Evolutionary conservation across 2,888 invertebrate species (phyloP), one percentile per base, ranked within the genome.

Genomic region (Dorcus parallelipipedus): DNA sequence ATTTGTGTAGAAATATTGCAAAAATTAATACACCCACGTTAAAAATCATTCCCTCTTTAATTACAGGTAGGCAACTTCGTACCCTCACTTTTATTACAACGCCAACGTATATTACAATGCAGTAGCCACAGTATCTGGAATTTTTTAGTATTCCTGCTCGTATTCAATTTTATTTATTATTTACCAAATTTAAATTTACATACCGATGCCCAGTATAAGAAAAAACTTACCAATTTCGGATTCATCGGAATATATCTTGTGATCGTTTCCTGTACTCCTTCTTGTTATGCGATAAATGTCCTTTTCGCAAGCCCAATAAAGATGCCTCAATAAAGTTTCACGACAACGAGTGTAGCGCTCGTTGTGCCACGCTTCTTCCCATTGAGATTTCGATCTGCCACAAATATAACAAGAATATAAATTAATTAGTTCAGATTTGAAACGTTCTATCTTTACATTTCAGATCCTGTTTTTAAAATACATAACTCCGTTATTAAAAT

Each of bases 261-360:
- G 33, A 10, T 49, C 38, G 14, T 54, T 7, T 38, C 7, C 65
- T 51, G 70, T 73, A 65, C 75, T 81, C 68, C 82, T 78, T 62
- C 82, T 74, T n/a, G 79, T 78, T 52, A 83, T 65, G 9, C 82
- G 78, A 69, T 85, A 85, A 63, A 85, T 84, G 67, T 85, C 85
- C 69, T 85, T 85, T 68, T 83, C 82, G 66, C 85, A 85, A 17
- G 84, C 85, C 84, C 84, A 84, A 65, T 81, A 83, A 54, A 85
- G 73, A 64, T 85, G 85, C 26, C 79, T 76, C 43, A 83, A 70
- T 17, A 85, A 70, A 58, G 82, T 82, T 65, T 83, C 82, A 42
- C 84, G 80, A 69, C 85, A 85, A 38, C 84, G 78, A 1, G 82
- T 79, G 68, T 83, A 83, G 54, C 80, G 78, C 71, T 85, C 85